These are phyloP conservation scores for Microcebus griseorufus DNA, from an alignment of 2,113 vertebrate genomes.

Conservation along the genomic window DNA sequence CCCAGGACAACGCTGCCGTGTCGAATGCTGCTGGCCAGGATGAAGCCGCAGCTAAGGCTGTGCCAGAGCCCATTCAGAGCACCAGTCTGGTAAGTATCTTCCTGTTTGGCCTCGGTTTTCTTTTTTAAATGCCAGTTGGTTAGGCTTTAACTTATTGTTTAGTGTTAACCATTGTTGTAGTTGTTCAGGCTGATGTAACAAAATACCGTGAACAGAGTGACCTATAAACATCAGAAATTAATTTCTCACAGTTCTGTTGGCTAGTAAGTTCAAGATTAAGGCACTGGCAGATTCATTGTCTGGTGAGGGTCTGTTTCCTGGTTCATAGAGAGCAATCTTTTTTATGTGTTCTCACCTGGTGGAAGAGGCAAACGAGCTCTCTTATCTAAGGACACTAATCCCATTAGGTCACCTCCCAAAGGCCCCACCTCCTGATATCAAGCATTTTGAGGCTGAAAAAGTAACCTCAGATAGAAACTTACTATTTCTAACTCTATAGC, in stretches of 20 bases:
- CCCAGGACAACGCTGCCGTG: constrained; percentile 71
- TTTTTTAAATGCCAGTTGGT: not conserved
- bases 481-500: not conserved
- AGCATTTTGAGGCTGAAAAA: not conserved
- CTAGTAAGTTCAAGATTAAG: not conserved
- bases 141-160: not conserved
- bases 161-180: not conserved
- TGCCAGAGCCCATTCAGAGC: constrained; percentile 83
- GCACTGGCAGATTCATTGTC: not conserved
- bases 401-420: not conserved
- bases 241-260: not conserved
- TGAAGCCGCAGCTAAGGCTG: constrained; percentile 79
- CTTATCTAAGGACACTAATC: not conserved
- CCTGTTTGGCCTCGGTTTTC: not conserved
- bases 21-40: constrained; percentile 67
- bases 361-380: fast-evolving
- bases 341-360: not conserved
- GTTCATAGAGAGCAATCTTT: not conserved
- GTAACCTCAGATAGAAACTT: not conserved
- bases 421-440: not conserved
- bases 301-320: not conserved
- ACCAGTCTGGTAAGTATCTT: constrained; percentile 89
- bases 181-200: not conserved
- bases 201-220: not conserved
- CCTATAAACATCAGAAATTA: not conserved